Conservation (phyloP, 23 tunicate species). For the Botrylloides violaceus region DNA sequence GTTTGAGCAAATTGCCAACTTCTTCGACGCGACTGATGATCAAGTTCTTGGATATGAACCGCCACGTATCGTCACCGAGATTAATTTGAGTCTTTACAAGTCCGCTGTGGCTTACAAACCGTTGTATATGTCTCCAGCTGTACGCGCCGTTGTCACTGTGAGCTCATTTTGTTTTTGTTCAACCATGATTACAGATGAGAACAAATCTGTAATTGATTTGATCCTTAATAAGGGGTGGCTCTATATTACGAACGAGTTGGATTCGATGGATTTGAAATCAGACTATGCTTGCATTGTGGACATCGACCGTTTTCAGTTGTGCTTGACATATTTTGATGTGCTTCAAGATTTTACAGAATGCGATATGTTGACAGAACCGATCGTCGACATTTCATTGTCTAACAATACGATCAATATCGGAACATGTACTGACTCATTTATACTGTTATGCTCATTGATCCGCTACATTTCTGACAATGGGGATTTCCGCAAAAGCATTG, state of each 20-base stretch:
- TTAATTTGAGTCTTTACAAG: conserved; percentile 48
- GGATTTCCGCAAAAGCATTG: conserved; percentile 20
- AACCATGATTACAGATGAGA: conserved; percentile 46
- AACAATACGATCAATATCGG: conserved; percentile 38
- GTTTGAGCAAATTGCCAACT: conserved; percentile 53
- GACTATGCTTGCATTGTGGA: conserved; percentile 49
- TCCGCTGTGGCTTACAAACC: conserved; percentile 49
- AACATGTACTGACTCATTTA: conserved; percentile 85
- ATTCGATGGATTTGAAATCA: conserved; percentile 3
- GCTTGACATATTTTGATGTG: conserved; percentile 21
- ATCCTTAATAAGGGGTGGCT: conserved; percentile 39
- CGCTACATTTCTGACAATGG: conserved; percentile 59
- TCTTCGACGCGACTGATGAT: conserved; percentile 60
- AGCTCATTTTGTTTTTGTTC: conserved; percentile 61
- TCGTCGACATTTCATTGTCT: conserved; percentile 28
- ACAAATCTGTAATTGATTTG: conserved; percentile 29
- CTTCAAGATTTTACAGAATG: not conserved
- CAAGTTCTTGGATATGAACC: conserved; percentile 77
- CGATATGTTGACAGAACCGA: conserved; percentile 19
- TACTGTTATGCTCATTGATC: conserved; percentile 41
- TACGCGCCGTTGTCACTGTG: conserved; percentile 35
- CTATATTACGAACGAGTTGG: conserved; percentile 23
- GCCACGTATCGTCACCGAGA: conserved; percentile 63
- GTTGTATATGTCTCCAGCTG: conserved; percentile 26
- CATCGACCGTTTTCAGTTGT: conserved; percentile 38